Evolutionary conservation across 1,140 invertebrate species (phyloP), one percentile per base, ranked within the genome.

Genomic region (Sesamia nonagrioides): DNA sequence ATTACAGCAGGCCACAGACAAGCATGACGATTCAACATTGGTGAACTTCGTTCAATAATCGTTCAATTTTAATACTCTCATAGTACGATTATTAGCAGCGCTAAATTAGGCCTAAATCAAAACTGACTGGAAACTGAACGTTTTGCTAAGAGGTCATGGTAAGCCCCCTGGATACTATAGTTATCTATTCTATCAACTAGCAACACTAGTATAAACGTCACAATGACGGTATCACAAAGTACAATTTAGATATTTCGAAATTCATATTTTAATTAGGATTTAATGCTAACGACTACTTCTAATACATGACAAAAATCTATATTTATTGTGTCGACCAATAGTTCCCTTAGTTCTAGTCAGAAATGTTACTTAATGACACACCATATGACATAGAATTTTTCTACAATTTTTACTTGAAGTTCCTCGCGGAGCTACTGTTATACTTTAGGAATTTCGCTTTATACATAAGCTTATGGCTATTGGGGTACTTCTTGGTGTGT

Each of bases 361-460:
- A 92, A 93, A 94, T 94, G 93, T 88, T 90, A 89, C 84, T 86
- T 80, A 81, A 75, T 82, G 84, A 88, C 71, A 80, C 82, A 58
- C 76, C 80, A 48, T 87, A 88, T 54, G 88, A 89, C 69, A 85
- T 89, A 48, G 89, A 92, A 78, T 82, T 80, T 82, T 83, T 92
- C 37, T 88, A 91, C 82, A 90, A 87, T 81, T 90, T 90, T 86
- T 94, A 94, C 75, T 74, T 91, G 72, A 88, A 89, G 83, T 86
- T 94, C 83, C 63, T 92, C 27, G 84, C 90, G 35, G 93, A 94
- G 76, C 84, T 84, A 8, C 83, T 92, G 58, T 81, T 93, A 61
- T 95, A 95, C 84, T 81, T 95, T 63, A 88, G 85, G 78, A 94
- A 92, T 83, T 92, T 95, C 82, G 86, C 88, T 72, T 84, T 94